Conservation (phyloP, 2,113 vertebrate genomes). For the Numenius arquata region DNA sequence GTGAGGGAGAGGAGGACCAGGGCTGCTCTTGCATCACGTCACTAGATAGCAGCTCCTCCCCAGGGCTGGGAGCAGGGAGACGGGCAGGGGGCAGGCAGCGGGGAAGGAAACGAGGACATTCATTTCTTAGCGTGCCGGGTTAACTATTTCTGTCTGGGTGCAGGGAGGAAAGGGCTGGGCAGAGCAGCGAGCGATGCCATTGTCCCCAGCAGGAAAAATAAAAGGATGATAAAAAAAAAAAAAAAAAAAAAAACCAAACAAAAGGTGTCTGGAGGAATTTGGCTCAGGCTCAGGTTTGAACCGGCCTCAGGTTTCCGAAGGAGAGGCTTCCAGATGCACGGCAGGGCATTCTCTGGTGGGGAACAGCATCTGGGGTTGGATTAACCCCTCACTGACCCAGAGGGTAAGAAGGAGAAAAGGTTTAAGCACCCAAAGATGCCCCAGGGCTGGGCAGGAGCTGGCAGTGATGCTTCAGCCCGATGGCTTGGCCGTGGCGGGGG, state of each 20-base stretch:
- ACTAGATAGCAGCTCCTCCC: not conserved
- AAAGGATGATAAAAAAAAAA: not conserved
- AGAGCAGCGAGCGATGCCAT: not conserved
- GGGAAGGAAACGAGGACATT: not conserved
- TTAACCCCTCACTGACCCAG: not conserved
- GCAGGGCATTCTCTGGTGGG: not conserved
- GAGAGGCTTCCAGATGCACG: not conserved
- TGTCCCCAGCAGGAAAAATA: not conserved
- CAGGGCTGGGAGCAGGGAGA: not conserved
- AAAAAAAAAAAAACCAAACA: too few relatives aligned
- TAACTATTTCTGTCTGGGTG: not conserved
- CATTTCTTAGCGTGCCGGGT: not conserved
- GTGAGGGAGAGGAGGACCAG: too few relatives aligned
- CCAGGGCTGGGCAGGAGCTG: not conserved
- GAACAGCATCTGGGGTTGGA: not conserved
- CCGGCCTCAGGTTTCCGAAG: not conserved
- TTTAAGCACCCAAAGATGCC: not conserved
- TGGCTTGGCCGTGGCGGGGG: accelerated
- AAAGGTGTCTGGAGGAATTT: not conserved
- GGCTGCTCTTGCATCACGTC: not conserved
- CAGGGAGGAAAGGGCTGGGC: constrained; percentile 29
- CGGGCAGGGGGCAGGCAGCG: not conserved
- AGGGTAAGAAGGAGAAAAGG: not conserved
- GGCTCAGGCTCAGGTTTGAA: not conserved
- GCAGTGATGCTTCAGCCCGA: accelerated